Evolutionary conservation across 2,888 invertebrate species (phyloP).

Genomic region (Folsomia manolachei): DNA sequence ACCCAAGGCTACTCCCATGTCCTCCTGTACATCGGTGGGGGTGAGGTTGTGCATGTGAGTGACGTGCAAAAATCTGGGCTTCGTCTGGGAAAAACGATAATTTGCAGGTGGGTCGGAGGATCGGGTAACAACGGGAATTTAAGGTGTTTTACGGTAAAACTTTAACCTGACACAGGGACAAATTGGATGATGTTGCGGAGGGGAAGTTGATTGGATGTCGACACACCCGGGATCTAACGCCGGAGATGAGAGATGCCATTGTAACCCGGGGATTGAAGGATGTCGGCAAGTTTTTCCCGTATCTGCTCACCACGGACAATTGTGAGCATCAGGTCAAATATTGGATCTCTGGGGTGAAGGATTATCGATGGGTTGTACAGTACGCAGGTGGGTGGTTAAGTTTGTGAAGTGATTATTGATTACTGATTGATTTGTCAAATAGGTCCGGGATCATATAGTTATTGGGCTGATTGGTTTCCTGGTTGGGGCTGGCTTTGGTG

Average conservation of each 20-base stretch:
- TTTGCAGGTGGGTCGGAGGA: neutral
- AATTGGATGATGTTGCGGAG: constrained; percentile 12
- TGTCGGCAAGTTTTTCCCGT: constrained; percentile 20
- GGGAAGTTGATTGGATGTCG: constrained; percentile 18
- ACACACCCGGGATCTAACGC: constrained; percentile 8
- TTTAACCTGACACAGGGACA: constrained; percentile 4
- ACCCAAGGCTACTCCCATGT: constrained; percentile 25
- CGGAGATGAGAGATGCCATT: constrained; percentile 6
- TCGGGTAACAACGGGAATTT: too few species aligned
- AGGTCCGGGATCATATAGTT: constrained; percentile 20
- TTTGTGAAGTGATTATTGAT: too few species aligned
- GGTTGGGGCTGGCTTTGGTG: constrained; percentile 16
- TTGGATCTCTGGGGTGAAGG: constrained; percentile 22
- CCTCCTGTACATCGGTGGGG: constrained; percentile 21
- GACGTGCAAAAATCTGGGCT: constrained; percentile 22
- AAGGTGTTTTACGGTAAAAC: neutral
- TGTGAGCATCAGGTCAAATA: constrained; percentile 28
- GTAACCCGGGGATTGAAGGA: constrained; percentile 14
- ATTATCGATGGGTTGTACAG: constrained; percentile 15
- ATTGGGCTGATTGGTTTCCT: constrained; percentile 4
- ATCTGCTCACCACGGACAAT: constrained; percentile 23
- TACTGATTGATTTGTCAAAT: neutral
- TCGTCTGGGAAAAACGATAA: constrained; percentile 19
- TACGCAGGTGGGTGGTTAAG: too few species aligned
- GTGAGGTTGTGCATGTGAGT: constrained; percentile 21